Base-by-base conservation (phyloP, 1,140 invertebrate species). In the Lucilia cuprina region DNA sequence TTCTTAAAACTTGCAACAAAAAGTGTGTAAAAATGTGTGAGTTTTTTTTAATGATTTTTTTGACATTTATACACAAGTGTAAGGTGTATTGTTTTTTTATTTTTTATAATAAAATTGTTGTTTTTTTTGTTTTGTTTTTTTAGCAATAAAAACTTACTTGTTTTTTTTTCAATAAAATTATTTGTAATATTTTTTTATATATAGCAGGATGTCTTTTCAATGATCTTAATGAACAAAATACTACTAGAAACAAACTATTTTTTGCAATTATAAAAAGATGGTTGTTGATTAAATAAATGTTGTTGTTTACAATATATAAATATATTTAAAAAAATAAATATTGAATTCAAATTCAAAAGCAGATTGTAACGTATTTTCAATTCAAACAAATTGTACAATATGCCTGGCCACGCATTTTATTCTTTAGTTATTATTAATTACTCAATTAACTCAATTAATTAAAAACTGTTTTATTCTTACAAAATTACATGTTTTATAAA, bases 361-460 rank as follows among this genome's bases (percentile, higher is more conserved):
- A 80, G 77, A 49, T 80, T 49, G 50, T 82, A 60, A 82, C 60
- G 14, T 82, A 35, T 82, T 82, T 65, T 65, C n/a, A 65, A 65
- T 65, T 82, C 82, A 65, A 82, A 82, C 17, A 82, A 82, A 82
- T 82, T 60, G 34, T 65, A 65, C 60, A 82, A 82, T 65, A 89
- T 90, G 89, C 89, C 88, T 89, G 88, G 89, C 89, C 89, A 90
- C 89, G 89, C 89, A 89, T 89, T 89, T 82, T 70, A 21, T 70
- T 70, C 19, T 70, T 70, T 70, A 21, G 10, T 70, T 70, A 5
- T 65, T n/a, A 19, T 70, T 70, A 17, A 60, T 60, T 60, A n/a
- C 41, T 41, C 41, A 41, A 41, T 17, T 60, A 60, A 60, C 3
- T 30, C 25, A 30, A n/a, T n/a, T n/a, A n/a, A n/a, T 60, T 17